Conservation (phyloP, 2,888 invertebrate genomes). For the Stictocephala bisonia region DNA sequence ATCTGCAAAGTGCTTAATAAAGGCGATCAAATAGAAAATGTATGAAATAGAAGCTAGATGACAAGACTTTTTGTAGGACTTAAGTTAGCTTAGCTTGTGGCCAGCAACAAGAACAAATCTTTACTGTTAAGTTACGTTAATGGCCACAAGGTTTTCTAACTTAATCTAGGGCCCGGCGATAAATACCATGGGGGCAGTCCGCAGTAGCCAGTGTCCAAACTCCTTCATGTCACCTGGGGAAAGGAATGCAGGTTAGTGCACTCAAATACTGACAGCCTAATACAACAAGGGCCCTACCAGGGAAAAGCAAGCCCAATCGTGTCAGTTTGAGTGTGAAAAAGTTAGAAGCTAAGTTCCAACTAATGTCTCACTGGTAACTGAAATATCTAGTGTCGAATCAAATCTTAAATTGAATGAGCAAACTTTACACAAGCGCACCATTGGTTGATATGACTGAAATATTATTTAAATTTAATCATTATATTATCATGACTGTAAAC, state of each 20-base stretch:
- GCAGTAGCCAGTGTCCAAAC: constrained; percentile 51
- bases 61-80: neutral
- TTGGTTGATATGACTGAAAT: too few species aligned
- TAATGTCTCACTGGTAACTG: too few species aligned
- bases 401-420: too few species aligned
- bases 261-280: constrained; percentile 48
- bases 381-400: too few species aligned
- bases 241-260: constrained; percentile 68
- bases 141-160: constrained; percentile 45
- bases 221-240: constrained; percentile 66
- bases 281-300: constrained; percentile 38
- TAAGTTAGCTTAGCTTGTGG: constrained; percentile 40
- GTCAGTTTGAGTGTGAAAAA: constrained; percentile 15
- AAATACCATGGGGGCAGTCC: constrained; percentile 68
- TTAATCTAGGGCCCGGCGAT: constrained; percentile 65
- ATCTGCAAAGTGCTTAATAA: constrained; percentile 22
- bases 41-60: constrained; percentile 33
- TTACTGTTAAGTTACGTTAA: constrained; percentile 4
- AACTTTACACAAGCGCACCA: too few species aligned
- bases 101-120: constrained; percentile 15
- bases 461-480: too few species aligned
- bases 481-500: too few species aligned
- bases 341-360: too few species aligned
- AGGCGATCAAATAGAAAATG: neutral
- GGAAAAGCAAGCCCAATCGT: constrained; percentile 41